Evolutionary conservation across 2,113 vertebrate genomes (phyloP), one percentile per base, ranked within the genome.

Genomic region (Apus apus): DNA sequence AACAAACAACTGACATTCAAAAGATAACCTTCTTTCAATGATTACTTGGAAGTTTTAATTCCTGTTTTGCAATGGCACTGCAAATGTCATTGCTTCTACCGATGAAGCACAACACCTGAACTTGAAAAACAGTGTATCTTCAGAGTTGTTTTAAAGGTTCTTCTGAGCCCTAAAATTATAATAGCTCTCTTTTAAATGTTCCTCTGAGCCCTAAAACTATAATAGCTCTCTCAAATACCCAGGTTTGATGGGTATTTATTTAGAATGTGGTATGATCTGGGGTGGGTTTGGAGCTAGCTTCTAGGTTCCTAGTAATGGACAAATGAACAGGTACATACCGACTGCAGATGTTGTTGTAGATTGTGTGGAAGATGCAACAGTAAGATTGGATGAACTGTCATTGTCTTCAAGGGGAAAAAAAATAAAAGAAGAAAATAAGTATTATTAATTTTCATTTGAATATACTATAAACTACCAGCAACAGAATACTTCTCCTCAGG

Each of bases 321-420:
- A 80, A 27, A 80, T 43, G 58, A 89, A 85, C 29, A 72, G 61
- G 91, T 22, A 96, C 97, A 1, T 93, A 97, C 96, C 92, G 76
- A 3, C 22, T 72, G 46, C 1, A 70, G 92, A 61, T 40, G 85
- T n/a, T 70, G 80, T 4, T 60, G 75, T 9, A 78, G 89, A 61
- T 23, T 58, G 51, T 21, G 51, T 56, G 43, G 73, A 21, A 73
- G 58, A 34, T 20, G 0, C 0, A 66, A 46, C 7, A 60, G 8
- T 9, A 25, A 15, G 5, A 65, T 0, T 67, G 71, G 71, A 15
- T 58, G 23, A 62, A 67, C 3, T 83, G 38, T 2, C 60, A 8
- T 6, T 72, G 25, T 10, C 89, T 97, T 88, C 13, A 79, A 56
- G 40, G 27, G 21, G 38, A 78, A 87, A 85, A 89, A 74, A 85